Evolutionary conservation across 2,113 vertebrate genomes (phyloP).

Genomic region (Charina bottae): DNA sequence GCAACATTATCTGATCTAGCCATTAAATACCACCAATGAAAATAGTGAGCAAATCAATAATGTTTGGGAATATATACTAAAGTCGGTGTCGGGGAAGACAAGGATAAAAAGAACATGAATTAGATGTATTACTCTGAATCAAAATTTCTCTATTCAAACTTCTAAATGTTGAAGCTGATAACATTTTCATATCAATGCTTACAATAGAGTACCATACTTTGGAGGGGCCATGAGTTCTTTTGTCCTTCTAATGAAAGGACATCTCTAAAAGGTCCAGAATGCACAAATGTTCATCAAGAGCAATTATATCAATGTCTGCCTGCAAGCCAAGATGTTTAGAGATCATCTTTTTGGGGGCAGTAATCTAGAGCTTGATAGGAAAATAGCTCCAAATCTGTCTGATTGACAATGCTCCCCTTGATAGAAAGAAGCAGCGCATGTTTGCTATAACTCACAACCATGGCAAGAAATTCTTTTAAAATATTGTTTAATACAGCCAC

Average conservation of each 20-base stretch:
- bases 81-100: no score
- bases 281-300: constrained; percentile 57
- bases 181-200: background rate
- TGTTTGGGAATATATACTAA: background rate
- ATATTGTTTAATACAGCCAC: constrained; percentile 61
- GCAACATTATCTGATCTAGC: background rate
- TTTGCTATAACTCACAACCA: constrained; percentile 64
- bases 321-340: constrained; percentile 62
- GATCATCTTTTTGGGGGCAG: constrained; percentile 63
- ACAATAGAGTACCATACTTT: background rate
- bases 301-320: constrained; percentile 68
- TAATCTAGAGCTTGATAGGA: constrained; percentile 66
- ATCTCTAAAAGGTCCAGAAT: constrained; percentile 59
- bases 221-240: background rate
- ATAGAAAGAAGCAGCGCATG: constrained; percentile 55
- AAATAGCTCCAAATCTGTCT: constrained; percentile 70
- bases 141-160: background rate
- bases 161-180: background rate
- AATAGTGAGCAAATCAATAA: background rate
- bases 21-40: background rate
- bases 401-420: constrained; percentile 64
- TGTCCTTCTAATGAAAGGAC: constrained; percentile 50
- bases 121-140: background rate
- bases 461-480: constrained; percentile 62
- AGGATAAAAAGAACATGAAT: background rate